Evolutionary conservation across 2,113 vertebrate genomes (phyloP).

Genomic region (Actenoides hombroni): DNA sequence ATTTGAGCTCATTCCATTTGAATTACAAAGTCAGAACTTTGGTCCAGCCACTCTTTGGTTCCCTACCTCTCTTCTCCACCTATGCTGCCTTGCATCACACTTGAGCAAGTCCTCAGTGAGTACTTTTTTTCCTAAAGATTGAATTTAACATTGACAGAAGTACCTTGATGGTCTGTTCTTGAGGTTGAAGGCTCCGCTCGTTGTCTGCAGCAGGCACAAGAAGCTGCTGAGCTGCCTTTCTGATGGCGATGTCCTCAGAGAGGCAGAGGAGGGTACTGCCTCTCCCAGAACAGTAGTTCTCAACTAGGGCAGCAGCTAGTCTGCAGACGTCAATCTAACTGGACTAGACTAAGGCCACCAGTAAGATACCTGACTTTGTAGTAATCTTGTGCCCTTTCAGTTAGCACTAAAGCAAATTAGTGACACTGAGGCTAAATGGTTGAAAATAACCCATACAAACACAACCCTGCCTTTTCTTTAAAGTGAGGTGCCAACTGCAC

Average conservation of each 20-base stretch:
- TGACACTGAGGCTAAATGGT: neutral
- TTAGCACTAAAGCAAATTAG: neutral
- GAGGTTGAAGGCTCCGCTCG: neutral
- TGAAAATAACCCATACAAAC: neutral
- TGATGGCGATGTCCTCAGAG: neutral
- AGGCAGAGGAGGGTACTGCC: neutral
- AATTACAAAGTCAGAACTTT: conserved; percentile 47
- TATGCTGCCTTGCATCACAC: neutral
- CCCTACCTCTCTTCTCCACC: conserved; percentile 6
- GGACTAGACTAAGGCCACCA: neutral
- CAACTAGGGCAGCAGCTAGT: neutral
- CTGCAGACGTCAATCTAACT: neutral
- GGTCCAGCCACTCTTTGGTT: neutral
- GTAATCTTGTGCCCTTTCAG: neutral
- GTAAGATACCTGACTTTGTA: neutral
- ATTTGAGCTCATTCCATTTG: conserved; percentile 50
- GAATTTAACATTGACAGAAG: neutral
- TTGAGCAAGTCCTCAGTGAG: neutral
- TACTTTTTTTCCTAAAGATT: neutral
- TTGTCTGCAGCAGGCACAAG: neutral
- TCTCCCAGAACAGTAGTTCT: neutral
- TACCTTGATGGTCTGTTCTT: neutral
- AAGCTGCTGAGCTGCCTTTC: neutral
- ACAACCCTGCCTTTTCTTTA: neutral
- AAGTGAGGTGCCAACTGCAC: neutral